Conservation (phyloP, 2,888 invertebrate genomes). For the Athripsodes cinereus region DNA sequence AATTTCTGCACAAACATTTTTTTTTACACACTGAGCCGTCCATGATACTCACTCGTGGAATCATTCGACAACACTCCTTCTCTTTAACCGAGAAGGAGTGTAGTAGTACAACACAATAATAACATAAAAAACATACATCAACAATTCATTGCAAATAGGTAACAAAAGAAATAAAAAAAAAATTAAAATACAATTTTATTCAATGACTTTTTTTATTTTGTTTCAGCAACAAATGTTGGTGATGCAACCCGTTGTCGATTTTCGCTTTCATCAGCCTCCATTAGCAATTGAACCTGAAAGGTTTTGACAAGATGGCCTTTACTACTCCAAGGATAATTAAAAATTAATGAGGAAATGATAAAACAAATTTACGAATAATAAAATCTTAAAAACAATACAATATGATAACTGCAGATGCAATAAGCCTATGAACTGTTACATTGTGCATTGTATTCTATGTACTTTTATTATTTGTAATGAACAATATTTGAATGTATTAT, state of each 20-base stretch:
- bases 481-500: neutral
- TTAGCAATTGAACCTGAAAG: slow-evolving; percentile 21
- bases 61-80: no score
- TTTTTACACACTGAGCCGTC: no score
- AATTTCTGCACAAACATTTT: no score
- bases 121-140: no score
- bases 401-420: neutral
- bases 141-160: no score
- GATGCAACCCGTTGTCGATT: slow-evolving; percentile 26
- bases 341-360: neutral
- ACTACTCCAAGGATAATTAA: slow-evolving; percentile 6
- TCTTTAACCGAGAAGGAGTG: no score
- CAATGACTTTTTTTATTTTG: neutral
- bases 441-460: no score
- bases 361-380: neutral
- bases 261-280: slow-evolving; percentile 22
- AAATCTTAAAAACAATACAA: neutral
- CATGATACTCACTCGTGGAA: no score
- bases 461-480: neutral
- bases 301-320: slow-evolving; percentile 23
- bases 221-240: slow-evolving; percentile 21
- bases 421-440: neutral
- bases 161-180: no score
- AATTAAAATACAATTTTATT: no score
- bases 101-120: no score